A percentile compares a stretch with the other conserved stretches of the same genome.
Conservation (phyloP, 1,140 invertebrate genomes). For the Pseudomyrmex cubaensis region DNA sequence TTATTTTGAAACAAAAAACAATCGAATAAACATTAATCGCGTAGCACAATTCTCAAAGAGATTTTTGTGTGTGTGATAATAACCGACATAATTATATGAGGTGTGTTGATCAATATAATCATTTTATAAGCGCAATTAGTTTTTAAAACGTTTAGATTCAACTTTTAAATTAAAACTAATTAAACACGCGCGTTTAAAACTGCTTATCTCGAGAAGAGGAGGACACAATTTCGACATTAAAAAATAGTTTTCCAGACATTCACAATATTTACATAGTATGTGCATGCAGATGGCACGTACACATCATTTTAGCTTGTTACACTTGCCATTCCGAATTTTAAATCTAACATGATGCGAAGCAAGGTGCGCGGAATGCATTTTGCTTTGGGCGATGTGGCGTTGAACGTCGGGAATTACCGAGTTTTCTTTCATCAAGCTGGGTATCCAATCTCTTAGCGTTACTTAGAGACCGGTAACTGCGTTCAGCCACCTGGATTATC, state of each 20-base stretch:
- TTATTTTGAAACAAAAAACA: too few relatives aligned
- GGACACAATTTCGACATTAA: too few relatives aligned
- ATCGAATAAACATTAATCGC: too few relatives aligned
- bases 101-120: too few relatives aligned
- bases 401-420: constrained; percentile 19
- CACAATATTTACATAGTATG: neutral
- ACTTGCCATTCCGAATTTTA: constrained; percentile 39
- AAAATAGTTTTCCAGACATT: too few relatives aligned
- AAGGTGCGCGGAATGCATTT: constrained; percentile 3
- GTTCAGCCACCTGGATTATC: constrained; percentile 26
- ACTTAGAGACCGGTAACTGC: constrained; percentile 38
- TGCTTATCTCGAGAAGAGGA: neutral
- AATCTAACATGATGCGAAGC: constrained; percentile 37
- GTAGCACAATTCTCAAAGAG: too few relatives aligned
- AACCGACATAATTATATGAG: too few relatives aligned
- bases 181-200: too few relatives aligned
- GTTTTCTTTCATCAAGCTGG: constrained; percentile 34
- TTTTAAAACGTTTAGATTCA: too few relatives aligned
- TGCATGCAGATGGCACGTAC: neutral
- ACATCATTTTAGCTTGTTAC: constrained; percentile 8
- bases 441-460: constrained; percentile 33
- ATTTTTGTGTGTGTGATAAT: too few relatives aligned
- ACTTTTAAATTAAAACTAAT: too few relatives aligned
- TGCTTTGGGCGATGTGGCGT: constrained; percentile 1
- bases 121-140: too few relatives aligned